phyloP scores from a whole-genome alignment of 2,888 invertebrate species.

The Noctuana brunneofusca region DNA sequence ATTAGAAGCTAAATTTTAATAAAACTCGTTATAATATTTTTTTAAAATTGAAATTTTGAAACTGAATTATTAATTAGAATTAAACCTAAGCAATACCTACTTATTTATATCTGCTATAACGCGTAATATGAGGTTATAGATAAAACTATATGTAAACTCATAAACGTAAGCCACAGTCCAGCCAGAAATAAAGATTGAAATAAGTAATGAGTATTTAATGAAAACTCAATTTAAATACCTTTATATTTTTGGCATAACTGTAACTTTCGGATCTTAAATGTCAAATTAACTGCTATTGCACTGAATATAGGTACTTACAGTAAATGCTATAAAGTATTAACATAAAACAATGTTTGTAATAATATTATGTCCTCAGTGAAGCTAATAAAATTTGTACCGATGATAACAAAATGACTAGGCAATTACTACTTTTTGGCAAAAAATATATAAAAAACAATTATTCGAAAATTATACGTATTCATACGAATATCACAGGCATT shows the following conservation, averaged over 20 bases:
- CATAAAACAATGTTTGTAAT: not conserved
- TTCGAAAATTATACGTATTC: not conserved
- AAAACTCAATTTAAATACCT: too few species aligned
- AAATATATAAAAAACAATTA: not conserved
- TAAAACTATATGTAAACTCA: too few species aligned
- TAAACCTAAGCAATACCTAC: too few species aligned
- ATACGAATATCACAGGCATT: not conserved
- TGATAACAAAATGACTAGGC: slow-evolving; percentile 25
- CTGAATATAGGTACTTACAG: slow-evolving; percentile 4
- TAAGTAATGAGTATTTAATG: too few species aligned
- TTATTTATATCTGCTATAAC: too few species aligned
- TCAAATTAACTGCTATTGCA: slow-evolving; percentile 10
- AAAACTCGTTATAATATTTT: too few species aligned
- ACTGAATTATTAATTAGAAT: too few species aligned
- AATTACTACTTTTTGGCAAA: slow-evolving; percentile 29
- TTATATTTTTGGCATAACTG: not conserved
- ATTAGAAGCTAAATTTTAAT: too few species aligned
- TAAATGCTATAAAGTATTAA: slow-evolving; percentile 19
- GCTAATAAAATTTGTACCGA: slow-evolving; percentile 10
- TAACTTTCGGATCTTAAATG: not conserved
- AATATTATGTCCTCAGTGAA: not conserved
- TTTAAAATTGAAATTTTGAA: too few species aligned
- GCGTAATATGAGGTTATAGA: too few species aligned
- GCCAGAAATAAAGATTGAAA: too few species aligned
- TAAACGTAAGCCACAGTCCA: too few species aligned